phyloP scores from a whole-genome alignment of 2,797 vertebrate species.

The Rhynchotus rufescens region DNA sequence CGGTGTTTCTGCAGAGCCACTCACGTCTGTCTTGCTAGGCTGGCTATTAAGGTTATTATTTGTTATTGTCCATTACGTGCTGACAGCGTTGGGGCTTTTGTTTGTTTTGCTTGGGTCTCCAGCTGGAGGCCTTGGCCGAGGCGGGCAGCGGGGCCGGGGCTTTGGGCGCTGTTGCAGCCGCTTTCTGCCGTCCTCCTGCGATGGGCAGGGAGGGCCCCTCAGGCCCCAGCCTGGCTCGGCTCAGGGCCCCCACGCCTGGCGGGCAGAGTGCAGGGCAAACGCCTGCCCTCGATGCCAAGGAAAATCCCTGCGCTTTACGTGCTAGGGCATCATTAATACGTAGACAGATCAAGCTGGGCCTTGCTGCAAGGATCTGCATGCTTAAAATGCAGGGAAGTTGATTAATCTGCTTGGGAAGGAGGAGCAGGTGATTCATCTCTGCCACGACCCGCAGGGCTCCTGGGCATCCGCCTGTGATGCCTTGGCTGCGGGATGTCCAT shows the following conservation, averaged over 20 bases:
- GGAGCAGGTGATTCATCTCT: background rate
- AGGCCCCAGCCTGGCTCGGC: constrained; percentile 29
- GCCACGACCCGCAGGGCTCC: background rate
- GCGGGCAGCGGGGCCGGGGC: constrained; percentile 26
- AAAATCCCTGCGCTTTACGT: background rate
- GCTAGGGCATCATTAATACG: background rate
- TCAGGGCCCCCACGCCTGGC: constrained; percentile 15
- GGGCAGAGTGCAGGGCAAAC: constrained; percentile 4
- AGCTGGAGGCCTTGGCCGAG: constrained; percentile 28
- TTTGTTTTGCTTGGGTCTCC: constrained; percentile 68
- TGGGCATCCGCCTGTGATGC: background rate
- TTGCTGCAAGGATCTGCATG: background rate
- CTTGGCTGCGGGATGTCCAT: background rate
- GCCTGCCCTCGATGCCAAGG: constrained; percentile 34
- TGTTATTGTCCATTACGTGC: constrained; percentile 50
- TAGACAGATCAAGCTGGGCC: background rate
- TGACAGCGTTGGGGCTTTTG: constrained; percentile 52
- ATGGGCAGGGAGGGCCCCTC: constrained; percentile 49
- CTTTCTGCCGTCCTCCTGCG: constrained; percentile 21
- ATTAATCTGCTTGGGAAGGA: constrained; percentile 23
- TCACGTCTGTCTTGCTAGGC: constrained; percentile 6
- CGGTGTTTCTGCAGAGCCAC: background rate
- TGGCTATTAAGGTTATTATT: constrained; percentile 40
- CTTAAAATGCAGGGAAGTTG: background rate
- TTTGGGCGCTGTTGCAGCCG: constrained; percentile 35